A percentile compares a stretch with the other conserved stretches of the same genome.
phyloP scores from a whole-genome alignment of 2,888 invertebrate genomes.

The Eupithecia inturbata region DNA sequence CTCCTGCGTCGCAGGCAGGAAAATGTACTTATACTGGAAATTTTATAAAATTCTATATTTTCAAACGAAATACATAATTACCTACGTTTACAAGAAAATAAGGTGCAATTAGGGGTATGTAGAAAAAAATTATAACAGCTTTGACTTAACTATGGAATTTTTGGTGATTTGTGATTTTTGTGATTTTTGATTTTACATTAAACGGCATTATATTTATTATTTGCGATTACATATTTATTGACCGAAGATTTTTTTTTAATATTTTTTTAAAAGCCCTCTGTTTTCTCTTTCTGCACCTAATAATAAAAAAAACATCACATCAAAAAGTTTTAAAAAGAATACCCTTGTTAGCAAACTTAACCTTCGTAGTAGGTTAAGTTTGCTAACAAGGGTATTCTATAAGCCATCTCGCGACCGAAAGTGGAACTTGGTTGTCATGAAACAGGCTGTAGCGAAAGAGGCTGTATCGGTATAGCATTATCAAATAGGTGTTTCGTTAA shows the following conservation, averaged over 20 bases:
- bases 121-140: too few species aligned
- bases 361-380: background rate
- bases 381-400: background rate
- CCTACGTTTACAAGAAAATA: background rate
- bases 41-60: background rate
- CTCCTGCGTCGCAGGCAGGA: too few species aligned
- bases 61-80: background rate
- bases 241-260: too few species aligned
- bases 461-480: background rate
- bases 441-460: background rate
- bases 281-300: background rate
- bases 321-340: background rate
- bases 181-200: too few species aligned
- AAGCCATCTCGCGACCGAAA: slow-evolving; percentile 29
- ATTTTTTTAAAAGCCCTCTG: background rate
- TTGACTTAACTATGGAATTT: too few species aligned
- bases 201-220: too few species aligned
- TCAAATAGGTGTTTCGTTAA: background rate
- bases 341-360: too few species aligned
- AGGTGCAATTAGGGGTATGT: too few species aligned
- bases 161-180: too few species aligned
- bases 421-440: slow-evolving; percentile 13
- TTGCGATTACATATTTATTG: too few species aligned
- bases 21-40: too few species aligned
- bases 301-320: background rate